Base-by-base conservation (phyloP, 2,888 invertebrate species). In the Creontiades dilutus region DNA sequence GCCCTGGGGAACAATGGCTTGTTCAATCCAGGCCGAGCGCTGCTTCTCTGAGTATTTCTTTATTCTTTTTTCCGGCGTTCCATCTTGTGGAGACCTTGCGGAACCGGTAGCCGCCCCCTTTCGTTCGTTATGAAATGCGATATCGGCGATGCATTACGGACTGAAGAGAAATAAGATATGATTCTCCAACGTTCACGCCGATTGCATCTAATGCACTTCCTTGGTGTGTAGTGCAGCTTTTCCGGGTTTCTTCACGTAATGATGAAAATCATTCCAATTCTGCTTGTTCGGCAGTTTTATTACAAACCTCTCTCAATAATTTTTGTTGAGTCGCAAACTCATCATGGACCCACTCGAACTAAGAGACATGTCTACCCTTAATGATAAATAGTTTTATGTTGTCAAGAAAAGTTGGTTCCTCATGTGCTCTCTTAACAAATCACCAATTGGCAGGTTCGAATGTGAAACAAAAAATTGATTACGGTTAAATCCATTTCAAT, bases 1-100 rank as follows among this genome's bases (percentile, higher is more conserved):
- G 52, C 52, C 82, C 9, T 19, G 52, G 81, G 82, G 82, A 82
- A 82, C 82, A 82, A 82, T 82, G 82, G 52, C 52, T 46, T 80
- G 47, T 82, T 68, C 68, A 68, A 11, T 19, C 68, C 23, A 23
- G 19, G 12, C n/a, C 61, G 19, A 52, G 14, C 61, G n/a, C 61
- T 19, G n/a, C n/a, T 19, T 16, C 68, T 12, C 12, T 12, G 12
- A 9, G 12, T 12, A 19, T 4, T 9, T 11, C 4, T 68, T 68
- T 68, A 23, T 68, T 68, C 23, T 68, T 61, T 68, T 68, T 16
- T 23, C 23, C 19, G 9, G 0, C 27, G 68, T n/a, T 57, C 57
- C 16, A n/a, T 57, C 19, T 11, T 27, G 68, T 12, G 27, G 68
- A 23, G 68, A 68, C 68, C 68, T 68, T 68, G 68, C 23, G 23